Evolutionary conservation across 2,797 vertebrate genomes (phyloP).

Genomic region (Oceanodroma leucorhoa): DNA sequence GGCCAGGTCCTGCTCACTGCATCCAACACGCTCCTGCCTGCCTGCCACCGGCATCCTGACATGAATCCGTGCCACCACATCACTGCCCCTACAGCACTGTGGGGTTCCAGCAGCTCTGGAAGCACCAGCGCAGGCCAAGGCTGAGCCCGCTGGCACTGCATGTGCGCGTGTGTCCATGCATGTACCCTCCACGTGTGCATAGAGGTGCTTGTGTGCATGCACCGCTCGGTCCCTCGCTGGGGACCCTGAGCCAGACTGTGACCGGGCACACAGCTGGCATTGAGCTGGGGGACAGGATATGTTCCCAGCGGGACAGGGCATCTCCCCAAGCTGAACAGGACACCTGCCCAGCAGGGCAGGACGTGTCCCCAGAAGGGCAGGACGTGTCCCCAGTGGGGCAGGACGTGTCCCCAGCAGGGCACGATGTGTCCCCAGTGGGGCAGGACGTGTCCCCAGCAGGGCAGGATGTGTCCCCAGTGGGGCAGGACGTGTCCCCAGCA

Average conservation of each 20-base stretch:
- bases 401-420: not conserved
- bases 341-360: too few species aligned
- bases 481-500: not conserved
- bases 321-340: not conserved
- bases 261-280: not conserved
- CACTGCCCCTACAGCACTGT: not conserved
- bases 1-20: not conserved
- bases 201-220: not conserved
- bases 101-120: not conserved
- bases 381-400: fast-evolving
- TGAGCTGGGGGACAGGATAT: not conserved
- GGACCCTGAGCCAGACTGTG: not conserved
- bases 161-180: fast-evolving
- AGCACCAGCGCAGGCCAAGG: not conserved
- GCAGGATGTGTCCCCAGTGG: fast-evolving
- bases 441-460: not conserved
- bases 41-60: not conserved
- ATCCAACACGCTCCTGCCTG: not conserved
- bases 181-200: fast-evolving
- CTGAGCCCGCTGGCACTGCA: not conserved
- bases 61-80: fast-evolving
- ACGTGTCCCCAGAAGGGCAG: fast-evolving
- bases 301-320: not conserved
- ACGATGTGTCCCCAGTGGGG: too few species aligned
- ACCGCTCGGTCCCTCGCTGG: fast-evolving